Base-by-base conservation (phyloP, 1,140 invertebrate species). In the Leucophenga varia region DNA sequence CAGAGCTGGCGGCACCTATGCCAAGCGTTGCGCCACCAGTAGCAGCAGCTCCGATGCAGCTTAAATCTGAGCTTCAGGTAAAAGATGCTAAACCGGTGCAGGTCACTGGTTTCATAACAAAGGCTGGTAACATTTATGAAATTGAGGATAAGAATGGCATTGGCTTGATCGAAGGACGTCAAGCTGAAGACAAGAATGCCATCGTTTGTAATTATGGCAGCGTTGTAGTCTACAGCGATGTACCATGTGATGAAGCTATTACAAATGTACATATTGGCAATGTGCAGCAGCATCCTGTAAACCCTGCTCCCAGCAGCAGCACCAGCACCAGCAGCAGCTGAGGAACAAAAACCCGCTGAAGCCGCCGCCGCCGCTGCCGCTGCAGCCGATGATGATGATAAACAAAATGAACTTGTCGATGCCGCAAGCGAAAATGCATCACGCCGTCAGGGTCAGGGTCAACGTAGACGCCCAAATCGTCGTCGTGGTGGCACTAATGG, bases 221-320 rank as follows among this genome's bases (percentile, higher is more conserved):
- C 12, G 55, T 72, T 19, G 69, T 72, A 5, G 64, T 72, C 47
- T 72, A 72, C 49, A 72, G 69, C 40, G 69, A 72, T 42, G 69
- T 72, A 22, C 69, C 69, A 41, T 72, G 69, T 39, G 61, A 72
- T 3, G 30, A 72, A 46, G 69, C 72, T n/a, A 36, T 35, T 14
- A 57, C 54, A 41, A 47, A 47, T 17, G 57, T 72, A 1, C 53
- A 55, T 3, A 53, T 72, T 3, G 60, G 64, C 12, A 57, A 54
- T 9, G 41, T 69, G 10, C 58, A 59, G 42, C 45, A 43, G 7
- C 18, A 52, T 8, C 36, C 53, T 34, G 8, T 13, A 2, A 10
- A 25, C 14, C 28, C 22, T 3, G 36, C 13, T 7, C n/a, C 6
- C 21, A 37, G n/a, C 4, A 35, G 14, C 20, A 36, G 8, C n/a